phyloP scores from a whole-genome alignment of 2,113 vertebrate genomes.

The Larimichthys polyactis region DNA sequence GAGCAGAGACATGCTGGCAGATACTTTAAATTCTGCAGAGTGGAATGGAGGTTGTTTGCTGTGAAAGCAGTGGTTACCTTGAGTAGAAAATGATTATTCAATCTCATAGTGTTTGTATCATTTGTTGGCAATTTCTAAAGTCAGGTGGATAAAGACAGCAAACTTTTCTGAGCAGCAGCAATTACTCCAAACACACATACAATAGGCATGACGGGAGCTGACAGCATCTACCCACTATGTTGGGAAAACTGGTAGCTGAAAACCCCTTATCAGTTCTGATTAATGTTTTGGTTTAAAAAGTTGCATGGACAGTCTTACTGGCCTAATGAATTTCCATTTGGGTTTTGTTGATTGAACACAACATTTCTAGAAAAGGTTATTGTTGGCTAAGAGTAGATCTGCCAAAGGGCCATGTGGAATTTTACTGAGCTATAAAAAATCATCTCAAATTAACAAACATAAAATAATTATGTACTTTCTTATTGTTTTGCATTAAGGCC shows the following conservation, averaged over 20 bases:
- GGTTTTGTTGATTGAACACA: not conserved
- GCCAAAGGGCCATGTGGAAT: not conserved
- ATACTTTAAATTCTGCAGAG: conserved; percentile 21
- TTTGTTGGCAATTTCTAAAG: conserved; percentile 40
- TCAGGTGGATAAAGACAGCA: conserved; percentile 27
- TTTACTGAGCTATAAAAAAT: not conserved
- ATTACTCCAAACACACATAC: conserved; percentile 41
- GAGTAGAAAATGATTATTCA: conserved; percentile 49
- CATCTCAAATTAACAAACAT: not conserved
- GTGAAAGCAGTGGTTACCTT: conserved; percentile 33
- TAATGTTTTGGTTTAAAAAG: conserved; percentile 29
- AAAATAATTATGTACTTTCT: not conserved
- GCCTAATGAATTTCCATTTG: conserved; percentile 4
- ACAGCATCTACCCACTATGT: conserved; percentile 18
- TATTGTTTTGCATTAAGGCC: not conserved
- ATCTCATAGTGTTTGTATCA: conserved; percentile 6
- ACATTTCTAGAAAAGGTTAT: not conserved
- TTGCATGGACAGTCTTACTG: not conserved
- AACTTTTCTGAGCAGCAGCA: conserved; percentile 35
- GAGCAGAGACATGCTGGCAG: conserved; percentile 20
- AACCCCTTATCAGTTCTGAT: conserved; percentile 33
- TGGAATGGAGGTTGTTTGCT: not conserved
- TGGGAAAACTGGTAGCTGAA: conserved; percentile 38
- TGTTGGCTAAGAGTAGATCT: too few relatives aligned
- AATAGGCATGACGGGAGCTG: conserved; percentile 13